Base-by-base conservation (phyloP, 2,113 vertebrate species). In the Alectura lathami region DNA sequence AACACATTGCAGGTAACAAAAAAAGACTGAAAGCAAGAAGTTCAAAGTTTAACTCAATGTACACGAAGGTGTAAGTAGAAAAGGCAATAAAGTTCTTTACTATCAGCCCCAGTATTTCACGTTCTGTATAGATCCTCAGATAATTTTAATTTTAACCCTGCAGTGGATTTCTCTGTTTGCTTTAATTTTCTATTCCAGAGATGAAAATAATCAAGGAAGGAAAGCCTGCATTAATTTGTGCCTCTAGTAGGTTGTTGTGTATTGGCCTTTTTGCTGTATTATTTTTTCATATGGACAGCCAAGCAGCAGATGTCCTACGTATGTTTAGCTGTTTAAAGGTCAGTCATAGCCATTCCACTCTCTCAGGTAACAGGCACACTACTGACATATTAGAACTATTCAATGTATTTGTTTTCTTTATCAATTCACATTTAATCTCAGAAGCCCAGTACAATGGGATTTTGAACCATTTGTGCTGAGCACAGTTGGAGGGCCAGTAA, bases 381-480 rank as follows among this genome's bases (percentile, higher is more conserved):
- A 93, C 68, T 45, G 91, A 67, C 64, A 30, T 68, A 53, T 73
- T 18, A 57, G 34, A 70, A 20, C 81, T 53, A 68, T 72, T 86
- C 83, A 79, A 73, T 59, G 60, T 12, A 50, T 62, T 80, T 62
- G 40, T 48, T 93, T 83, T 63, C 68, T 87, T 93, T 73, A 92
- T 80, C 81, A 87, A 73, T 85, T 91, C 76, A 56, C 22, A 3
- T 73, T 76, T 93, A 54, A 73, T 69, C 74, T 89, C 84, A 59
- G 40, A 94, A 23, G 32, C 64, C 78, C 67, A 54, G 27, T 11
- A 83, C 17, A 88, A 91, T 0, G 5, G 81, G 81, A 73, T 83
- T 95, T 89, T 62, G 67, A 89, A 73, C 82, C 38, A 17, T 47
- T 79, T 83, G 29, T 73, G 70, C 84, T 27, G 67, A 94, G 87